A percentile compares a stretch with the other conserved stretches of the same genome.
phyloP scores from a whole-genome alignment of 2,888 invertebrate species.

The Caenorhabditis doughertyi region DNA sequence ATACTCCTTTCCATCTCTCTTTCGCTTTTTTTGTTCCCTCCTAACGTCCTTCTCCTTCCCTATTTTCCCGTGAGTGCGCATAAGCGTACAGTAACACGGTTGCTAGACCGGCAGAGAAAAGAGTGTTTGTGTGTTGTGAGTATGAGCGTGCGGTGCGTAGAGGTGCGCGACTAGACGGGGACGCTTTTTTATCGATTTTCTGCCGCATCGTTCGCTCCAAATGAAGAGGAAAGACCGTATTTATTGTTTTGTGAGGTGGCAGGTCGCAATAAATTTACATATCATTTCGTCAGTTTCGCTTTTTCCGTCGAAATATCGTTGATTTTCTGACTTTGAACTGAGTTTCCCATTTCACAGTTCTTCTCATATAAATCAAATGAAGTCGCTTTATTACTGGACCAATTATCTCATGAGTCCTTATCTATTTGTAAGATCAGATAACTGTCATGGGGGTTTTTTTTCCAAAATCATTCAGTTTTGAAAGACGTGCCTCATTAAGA shows the following conservation, averaged over 20 bases:
- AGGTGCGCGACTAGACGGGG: slow-evolving; percentile 43
- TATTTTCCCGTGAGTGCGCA: slow-evolving; percentile 17
- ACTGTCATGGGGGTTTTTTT: no score
- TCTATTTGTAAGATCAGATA: no score
- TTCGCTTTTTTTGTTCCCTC: not conserved
- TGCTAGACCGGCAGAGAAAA: slow-evolving; percentile 28
- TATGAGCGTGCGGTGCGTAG: slow-evolving; percentile 37
- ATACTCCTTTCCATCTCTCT: not conserved
- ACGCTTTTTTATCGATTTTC: slow-evolving; percentile 41
- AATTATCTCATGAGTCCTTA: no score
- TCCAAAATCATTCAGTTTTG: no score
- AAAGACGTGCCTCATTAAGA: no score
- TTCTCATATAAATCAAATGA: no score
- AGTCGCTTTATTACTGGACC: no score
- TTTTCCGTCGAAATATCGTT: not conserved
- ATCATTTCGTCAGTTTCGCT: not conserved
- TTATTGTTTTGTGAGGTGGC: slow-evolving; percentile 39
- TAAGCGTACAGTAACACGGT: slow-evolving; percentile 54
- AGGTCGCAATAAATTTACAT: slow-evolving; percentile 40
- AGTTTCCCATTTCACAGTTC: no score
- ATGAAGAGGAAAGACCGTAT: slow-evolving; percentile 6
- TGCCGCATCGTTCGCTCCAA: slow-evolving; percentile 33
- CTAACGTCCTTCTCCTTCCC: not conserved
- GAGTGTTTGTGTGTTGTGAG: slow-evolving; percentile 26
- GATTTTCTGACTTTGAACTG: no score